Base-by-base conservation (phyloP, 2,797 vertebrate species). In the Trematomus bernacchii region DNA sequence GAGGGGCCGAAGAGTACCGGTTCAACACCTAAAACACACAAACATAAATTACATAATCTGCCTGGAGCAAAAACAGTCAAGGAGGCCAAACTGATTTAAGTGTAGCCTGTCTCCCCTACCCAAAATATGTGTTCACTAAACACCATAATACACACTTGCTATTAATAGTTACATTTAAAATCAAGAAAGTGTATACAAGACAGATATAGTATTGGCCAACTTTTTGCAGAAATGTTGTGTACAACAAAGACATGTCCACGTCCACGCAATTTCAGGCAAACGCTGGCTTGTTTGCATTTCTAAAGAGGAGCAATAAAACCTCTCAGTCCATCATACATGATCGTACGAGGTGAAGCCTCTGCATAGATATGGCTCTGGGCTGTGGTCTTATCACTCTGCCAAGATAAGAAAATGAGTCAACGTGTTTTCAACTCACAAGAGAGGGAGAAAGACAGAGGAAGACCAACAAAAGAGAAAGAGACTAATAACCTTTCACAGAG, bases 1-100 rank as follows among this genome's bases (percentile, higher is more conserved):
- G 95, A 15, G 98, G 96, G 0, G 96, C 95, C 0, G 98, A 97
- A 30, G 97, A 96, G 19, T 98, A 98, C 64, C 97, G 94, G 91
- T 99, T 99, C 75, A 99, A 93, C 55, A 99, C 98, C 97, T 99
- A 79, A 67, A 76, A 87, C 21, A 68, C 58, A 80, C 62, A 73
- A 18, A 83, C 71, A 83, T 2, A 70, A 42, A 63, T 83, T 1
- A 84, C 30, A 57, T 9, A 57, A 9, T 23, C 23, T 30, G 37
- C 13, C 10, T 66, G 40, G 8, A 61, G 66, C 47, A 71, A 73
- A 66, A 11, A 55, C 53, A 27, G 43, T 62, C n/a, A 43, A 50
- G 9, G 11, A 40, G 2, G 12, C 46, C 61, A 15, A 51, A 54
- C 37, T 30, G 19, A 50, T 48, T 62, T 8, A 19, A n/a, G 3